Evolutionary conservation across 1,140 invertebrate species (phyloP).

Genomic region (Microplitis demolitor): DNA sequence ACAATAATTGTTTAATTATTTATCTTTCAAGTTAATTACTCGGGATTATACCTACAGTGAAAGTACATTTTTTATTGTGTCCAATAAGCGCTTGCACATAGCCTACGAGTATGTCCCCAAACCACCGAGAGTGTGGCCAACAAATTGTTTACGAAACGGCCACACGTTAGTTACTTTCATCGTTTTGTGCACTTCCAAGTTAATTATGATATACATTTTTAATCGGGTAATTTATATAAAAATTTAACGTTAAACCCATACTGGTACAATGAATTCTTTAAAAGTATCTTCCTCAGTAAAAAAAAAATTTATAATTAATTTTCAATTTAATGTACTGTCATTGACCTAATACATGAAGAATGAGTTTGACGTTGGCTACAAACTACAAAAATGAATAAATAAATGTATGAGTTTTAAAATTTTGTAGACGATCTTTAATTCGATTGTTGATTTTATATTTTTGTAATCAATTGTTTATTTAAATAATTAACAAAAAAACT

Average conservation of each 20-base stretch:
- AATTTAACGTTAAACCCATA: background rate
- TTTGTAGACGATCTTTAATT: too few species aligned
- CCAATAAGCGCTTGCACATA: constrained; percentile 29
- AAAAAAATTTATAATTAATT: too few species aligned
- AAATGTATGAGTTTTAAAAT: too few species aligned
- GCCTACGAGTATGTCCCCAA: constrained; percentile 2
- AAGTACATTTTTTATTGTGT: constrained; percentile 49
- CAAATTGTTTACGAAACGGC: constrained; percentile 47
- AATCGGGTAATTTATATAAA: background rate
- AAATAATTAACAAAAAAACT: too few species aligned
- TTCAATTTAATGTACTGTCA: too few species aligned
- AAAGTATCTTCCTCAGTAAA: too few species aligned
- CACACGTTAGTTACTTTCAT: background rate
- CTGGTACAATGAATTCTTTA: too few species aligned
- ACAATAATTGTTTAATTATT: constrained; percentile 52
- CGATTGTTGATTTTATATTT: too few species aligned
- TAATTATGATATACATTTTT: constrained; percentile 12
- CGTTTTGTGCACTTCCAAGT: background rate
- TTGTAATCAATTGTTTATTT: too few species aligned
- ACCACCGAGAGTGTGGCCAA: constrained; percentile 29
- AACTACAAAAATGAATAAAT: too few species aligned
- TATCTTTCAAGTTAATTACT: constrained; percentile 44
- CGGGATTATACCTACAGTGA: constrained; percentile 38
- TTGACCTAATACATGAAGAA: too few species aligned
- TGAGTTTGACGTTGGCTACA: too few species aligned